Evolutionary conservation across 2,113 vertebrate genomes (phyloP).

Genomic region (Atherinomorus stipes): DNA sequence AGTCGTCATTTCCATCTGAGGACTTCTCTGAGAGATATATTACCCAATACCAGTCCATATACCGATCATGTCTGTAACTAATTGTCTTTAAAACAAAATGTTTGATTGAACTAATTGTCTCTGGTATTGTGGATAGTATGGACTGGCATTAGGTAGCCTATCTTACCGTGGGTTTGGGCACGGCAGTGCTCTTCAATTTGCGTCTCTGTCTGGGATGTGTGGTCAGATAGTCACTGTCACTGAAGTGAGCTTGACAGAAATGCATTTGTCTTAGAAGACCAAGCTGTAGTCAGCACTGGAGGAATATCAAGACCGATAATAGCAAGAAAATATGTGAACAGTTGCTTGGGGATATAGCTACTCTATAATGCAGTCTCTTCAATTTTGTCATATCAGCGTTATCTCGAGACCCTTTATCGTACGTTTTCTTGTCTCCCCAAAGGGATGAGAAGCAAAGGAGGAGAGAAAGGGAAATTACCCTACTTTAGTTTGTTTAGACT

Average conservation of each 20-base stretch:
- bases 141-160: no score
- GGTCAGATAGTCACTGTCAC: no score
- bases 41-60: no score
- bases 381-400: slow-evolving; percentile 43
- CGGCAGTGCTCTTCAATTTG: no score
- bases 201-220: no score
- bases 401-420: slow-evolving; percentile 14
- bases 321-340: slow-evolving; percentile 28
- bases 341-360: slow-evolving; percentile 5
- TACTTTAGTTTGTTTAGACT: slow-evolving; percentile 60
- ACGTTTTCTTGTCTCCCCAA: slow-evolving; percentile 28
- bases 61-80: no score
- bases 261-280: slow-evolving; percentile 36
- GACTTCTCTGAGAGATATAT: no score
- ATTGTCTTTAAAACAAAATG: no score
- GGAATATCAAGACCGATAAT: neutral
- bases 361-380: slow-evolving; percentile 14
- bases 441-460: slow-evolving; percentile 22
- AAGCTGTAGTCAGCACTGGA: slow-evolving; percentile 16
- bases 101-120: no score
- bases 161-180: no score
- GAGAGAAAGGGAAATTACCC: slow-evolving; percentile 45
- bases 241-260: no score
- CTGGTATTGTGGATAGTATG: no score
- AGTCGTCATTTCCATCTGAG: slow-evolving; percentile 1